Conservation (phyloP, 2,113 vertebrate species). For the Crotalus horridus region DNA sequence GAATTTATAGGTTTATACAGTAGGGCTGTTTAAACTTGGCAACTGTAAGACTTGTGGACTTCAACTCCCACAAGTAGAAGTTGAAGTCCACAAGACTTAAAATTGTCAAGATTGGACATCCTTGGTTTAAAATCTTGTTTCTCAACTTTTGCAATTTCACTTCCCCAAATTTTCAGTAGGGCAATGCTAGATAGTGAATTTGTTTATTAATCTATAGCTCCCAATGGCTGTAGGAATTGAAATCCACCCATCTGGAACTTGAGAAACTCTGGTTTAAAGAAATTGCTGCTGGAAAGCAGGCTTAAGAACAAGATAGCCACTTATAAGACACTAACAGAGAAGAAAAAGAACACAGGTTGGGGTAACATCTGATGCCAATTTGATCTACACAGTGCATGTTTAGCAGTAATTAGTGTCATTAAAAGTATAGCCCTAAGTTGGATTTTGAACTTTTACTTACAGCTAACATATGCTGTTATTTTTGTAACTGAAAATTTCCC, state of each 20-base stretch:
- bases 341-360: background rate
- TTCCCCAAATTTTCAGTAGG: background rate
- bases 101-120: background rate
- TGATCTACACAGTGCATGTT: background rate
- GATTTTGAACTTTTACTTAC: background rate
- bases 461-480: background rate
- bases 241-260: background rate
- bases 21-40: background rate
- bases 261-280: background rate
- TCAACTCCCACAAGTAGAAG: background rate
- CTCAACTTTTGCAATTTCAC: background rate
- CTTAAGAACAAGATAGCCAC: background rate
- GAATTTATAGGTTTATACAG: background rate
- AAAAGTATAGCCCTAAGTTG: background rate
- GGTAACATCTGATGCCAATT: background rate
- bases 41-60: background rate
- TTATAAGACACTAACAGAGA: background rate
- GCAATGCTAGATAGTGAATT: background rate
- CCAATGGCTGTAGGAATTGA: background rate
- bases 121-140: background rate
- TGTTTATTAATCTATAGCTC: background rate
- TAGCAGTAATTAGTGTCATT: background rate
- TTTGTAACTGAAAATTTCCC: background rate
- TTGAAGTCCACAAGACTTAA: background rate
- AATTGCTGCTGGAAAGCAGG: background rate